Evolutionary conservation across 2,888 invertebrate species (phyloP).

Genomic region (Scotopteryx bipunctaria): DNA sequence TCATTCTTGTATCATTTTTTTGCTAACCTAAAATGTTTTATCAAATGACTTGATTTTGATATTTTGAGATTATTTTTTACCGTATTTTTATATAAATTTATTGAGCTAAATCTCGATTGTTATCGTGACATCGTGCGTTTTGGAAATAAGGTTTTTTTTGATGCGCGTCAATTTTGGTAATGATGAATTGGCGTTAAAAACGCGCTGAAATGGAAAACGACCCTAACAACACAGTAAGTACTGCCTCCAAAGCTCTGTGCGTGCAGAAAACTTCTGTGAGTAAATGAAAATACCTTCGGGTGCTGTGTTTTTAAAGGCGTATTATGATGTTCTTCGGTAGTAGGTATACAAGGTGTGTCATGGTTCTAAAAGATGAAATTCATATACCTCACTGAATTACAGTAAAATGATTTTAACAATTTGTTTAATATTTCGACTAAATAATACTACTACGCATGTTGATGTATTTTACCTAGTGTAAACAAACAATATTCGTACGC

Average conservation of each 20-base stretch:
- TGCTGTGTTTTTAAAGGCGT: background rate
- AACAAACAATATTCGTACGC: no score
- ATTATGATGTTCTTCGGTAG: no score
- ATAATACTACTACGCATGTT: no score
- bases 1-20: slow-evolving; percentile 80
- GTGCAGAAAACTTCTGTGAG: background rate
- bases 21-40: slow-evolving; percentile 84
- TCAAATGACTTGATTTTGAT: slow-evolving; percentile 81
- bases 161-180: slow-evolving; percentile 69
- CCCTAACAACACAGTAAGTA: slow-evolving; percentile 81
- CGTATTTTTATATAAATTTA: slow-evolving; percentile 78
- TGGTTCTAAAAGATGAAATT: no score
- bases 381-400: no score
- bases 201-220: slow-evolving; percentile 78
- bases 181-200: slow-evolving; percentile 74
- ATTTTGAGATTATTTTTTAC: slow-evolving; percentile 77
- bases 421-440: no score
- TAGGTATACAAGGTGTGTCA: no score
- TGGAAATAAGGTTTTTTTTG: slow-evolving; percentile 62
- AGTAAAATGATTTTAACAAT: no score
- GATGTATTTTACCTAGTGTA: no score
- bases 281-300: background rate
- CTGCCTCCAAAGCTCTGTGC: slow-evolving; percentile 14
- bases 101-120: slow-evolving; percentile 79
- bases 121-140: slow-evolving; percentile 62